These are phyloP conservation scores for Macaria liturata DNA, from an alignment of 2,888 invertebrate species.

Conservation along the genomic window DNA sequence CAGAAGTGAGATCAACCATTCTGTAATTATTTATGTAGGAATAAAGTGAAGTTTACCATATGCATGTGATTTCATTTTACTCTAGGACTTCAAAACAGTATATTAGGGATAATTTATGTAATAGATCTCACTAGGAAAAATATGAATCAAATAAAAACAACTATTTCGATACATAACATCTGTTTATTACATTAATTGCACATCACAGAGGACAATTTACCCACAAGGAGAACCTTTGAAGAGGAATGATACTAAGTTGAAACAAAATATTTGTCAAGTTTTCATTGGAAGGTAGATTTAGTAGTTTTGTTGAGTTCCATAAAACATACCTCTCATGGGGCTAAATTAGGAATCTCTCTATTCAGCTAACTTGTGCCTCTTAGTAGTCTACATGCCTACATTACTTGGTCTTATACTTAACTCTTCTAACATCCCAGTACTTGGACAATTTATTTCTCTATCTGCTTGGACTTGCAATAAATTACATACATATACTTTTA, in stretches of 20 bases:
- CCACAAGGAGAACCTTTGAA: conserved; percentile 1
- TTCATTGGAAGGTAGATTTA: neutral
- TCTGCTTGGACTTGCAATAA: too few relatives aligned
- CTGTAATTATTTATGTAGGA: conserved; percentile 64
- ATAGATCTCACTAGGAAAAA: too few relatives aligned
- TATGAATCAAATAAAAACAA: conserved; percentile 3
- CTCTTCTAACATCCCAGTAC: conserved; percentile 6
- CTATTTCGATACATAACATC: neutral
- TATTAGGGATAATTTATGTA: too few relatives aligned
- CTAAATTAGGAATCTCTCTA: neutral
- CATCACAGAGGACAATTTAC: conserved; percentile 8
- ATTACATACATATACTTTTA: too few relatives aligned
- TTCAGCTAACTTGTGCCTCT: neutral
- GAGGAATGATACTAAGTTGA: conserved; percentile 15
- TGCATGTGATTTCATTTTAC: neutral
- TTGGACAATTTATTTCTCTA: conserved; percentile 23
- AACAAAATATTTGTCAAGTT: neutral
- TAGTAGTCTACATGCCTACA: too few relatives aligned
- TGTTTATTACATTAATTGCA: conserved; percentile 36
- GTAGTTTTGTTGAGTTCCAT: neutral
- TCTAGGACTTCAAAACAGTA: too few relatives aligned
- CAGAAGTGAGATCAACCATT: conserved; percentile 33
- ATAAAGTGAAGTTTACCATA: conserved; percentile 52
- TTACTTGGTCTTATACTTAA: too few relatives aligned
- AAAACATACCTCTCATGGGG: neutral